These are phyloP conservation scores for Vimba vimba DNA, from an alignment of 2,113 vertebrate species.

Conservation along the genomic window DNA sequence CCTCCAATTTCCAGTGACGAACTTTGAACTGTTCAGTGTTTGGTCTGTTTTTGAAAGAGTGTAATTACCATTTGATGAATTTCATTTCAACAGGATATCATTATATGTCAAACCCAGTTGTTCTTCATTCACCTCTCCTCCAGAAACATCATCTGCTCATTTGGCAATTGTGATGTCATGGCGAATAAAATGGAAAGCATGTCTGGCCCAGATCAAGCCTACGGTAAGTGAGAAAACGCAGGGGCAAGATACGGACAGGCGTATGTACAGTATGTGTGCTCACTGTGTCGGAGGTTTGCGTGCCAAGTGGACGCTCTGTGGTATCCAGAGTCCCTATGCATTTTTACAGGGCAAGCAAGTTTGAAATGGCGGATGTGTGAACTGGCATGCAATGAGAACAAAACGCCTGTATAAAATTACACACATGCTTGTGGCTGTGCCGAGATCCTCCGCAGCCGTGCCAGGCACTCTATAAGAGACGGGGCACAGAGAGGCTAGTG, in stretches of 20 bases:
- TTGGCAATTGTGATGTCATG: constrained; percentile 54
- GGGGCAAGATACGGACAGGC: not conserved
- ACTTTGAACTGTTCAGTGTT: constrained; percentile 15
- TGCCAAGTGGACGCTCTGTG: constrained; percentile 8
- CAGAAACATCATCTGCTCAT: constrained; percentile 50
- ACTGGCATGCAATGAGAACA: constrained; percentile 42
- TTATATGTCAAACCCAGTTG: constrained; percentile 52
- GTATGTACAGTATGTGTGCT: not conserved
- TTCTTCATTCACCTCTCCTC: constrained; percentile 44
- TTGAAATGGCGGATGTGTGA: constrained; percentile 51
- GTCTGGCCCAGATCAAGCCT: constrained; percentile 46
- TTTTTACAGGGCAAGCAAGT: constrained; percentile 24
- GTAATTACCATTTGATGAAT: constrained; percentile 55
- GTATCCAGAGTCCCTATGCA: constrained; percentile 17
- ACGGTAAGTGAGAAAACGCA: constrained; percentile 10
- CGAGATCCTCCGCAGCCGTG: constrained; percentile 35
- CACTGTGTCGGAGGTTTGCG: not conserved
- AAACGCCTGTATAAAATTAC: constrained; percentile 52
- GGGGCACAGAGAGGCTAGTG: constrained; percentile 35
- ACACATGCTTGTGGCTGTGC: constrained; percentile 47
- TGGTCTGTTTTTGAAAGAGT: constrained; percentile 43
- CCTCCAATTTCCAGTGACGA: not conserved
- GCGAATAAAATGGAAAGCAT: constrained; percentile 56
- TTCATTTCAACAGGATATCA: constrained; percentile 61
- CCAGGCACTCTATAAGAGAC: constrained; percentile 17